These are phyloP conservation scores for Upupa epops DNA, from an alignment of 2,113 vertebrate species.

Conservation along the genomic window DNA sequence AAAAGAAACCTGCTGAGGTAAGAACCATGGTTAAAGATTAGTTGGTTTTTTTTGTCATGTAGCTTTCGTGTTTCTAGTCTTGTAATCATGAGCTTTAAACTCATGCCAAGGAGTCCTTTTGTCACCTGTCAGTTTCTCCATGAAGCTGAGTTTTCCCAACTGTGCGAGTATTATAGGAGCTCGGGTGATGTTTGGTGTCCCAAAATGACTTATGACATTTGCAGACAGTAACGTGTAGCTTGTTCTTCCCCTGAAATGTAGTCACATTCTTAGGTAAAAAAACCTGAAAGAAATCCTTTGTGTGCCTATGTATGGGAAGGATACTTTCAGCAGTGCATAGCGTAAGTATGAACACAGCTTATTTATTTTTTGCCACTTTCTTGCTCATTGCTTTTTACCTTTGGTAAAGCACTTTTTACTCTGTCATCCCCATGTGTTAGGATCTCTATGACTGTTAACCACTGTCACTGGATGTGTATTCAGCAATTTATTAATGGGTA, in stretches of 20 bases:
- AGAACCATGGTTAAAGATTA: constrained; percentile 44
- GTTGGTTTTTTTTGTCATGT: not conserved
- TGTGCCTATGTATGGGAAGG: not conserved
- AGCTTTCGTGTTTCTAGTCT: constrained; percentile 12
- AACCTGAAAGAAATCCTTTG: not conserved
- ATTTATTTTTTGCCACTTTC: not conserved
- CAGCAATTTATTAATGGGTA: not conserved
- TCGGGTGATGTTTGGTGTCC: not conserved
- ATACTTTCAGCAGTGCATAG: not conserved
- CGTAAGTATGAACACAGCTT: not conserved
- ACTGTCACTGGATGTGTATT: not conserved
- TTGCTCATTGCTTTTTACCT: not conserved
- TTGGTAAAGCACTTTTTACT: not conserved
- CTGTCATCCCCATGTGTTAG: not conserved
- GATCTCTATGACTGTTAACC: not conserved
- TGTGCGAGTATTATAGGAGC: not conserved
- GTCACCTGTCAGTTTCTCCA: not conserved
- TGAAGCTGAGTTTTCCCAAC: not conserved
- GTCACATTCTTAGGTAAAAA: not conserved
- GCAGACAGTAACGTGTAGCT: not conserved
- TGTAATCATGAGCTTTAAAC: not conserved
- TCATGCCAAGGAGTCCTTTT: not conserved
- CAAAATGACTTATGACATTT: not conserved
- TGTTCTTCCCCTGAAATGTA: not conserved
- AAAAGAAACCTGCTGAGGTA: constrained; percentile 95